Percentiles rank a stretch among this genome's conserved stretches.
These are phyloP conservation scores for Protonemura montana DNA, from an alignment of 2,888 invertebrate genomes.

Conservation along the genomic window DNA sequence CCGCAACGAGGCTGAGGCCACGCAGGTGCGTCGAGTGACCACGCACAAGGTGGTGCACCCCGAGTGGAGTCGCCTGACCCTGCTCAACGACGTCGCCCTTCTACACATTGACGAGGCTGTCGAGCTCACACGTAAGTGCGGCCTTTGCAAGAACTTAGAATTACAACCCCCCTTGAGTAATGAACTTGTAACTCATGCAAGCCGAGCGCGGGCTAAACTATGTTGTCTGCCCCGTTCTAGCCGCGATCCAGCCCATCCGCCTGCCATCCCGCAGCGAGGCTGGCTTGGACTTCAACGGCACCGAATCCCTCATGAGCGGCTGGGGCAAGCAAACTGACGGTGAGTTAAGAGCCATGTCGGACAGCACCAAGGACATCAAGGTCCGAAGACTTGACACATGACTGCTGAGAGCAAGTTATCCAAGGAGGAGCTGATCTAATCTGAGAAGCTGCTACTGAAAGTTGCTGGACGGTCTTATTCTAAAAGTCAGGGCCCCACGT, in stretches of 20 bases:
- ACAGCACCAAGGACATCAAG: too few species aligned
- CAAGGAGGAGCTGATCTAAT: too few species aligned
- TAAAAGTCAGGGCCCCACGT: too few species aligned
- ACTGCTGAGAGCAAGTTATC: too few species aligned
- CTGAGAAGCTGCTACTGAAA: too few species aligned
- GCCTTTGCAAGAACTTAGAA: too few species aligned
- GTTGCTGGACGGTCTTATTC: too few species aligned
- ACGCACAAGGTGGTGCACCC: slow-evolving; percentile 57
- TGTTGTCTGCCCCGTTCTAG: neutral
- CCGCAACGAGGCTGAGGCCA: slow-evolving; percentile 52
- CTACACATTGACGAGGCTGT: slow-evolving; percentile 58
- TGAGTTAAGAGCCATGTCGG: slow-evolving; percentile 15
- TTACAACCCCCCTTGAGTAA: too few species aligned
- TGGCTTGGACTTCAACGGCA: slow-evolving; percentile 43
- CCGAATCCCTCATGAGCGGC: slow-evolving; percentile 50
- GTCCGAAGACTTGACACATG: too few species aligned
- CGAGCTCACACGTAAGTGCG: slow-evolving; percentile 56
- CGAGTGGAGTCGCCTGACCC: slow-evolving; percentile 54
- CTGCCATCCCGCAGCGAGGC: slow-evolving; percentile 48
- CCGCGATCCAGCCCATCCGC: slow-evolving; percentile 49
- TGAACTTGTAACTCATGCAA: too few species aligned
- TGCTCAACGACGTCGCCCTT: slow-evolving; percentile 61
- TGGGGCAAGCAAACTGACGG: slow-evolving; percentile 51
- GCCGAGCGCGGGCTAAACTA: too few species aligned
- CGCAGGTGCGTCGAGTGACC: slow-evolving; percentile 53